Evolutionary conservation across 2,888 invertebrate genomes (phyloP).

Genomic region (Ormyrus nitidulus): DNA sequence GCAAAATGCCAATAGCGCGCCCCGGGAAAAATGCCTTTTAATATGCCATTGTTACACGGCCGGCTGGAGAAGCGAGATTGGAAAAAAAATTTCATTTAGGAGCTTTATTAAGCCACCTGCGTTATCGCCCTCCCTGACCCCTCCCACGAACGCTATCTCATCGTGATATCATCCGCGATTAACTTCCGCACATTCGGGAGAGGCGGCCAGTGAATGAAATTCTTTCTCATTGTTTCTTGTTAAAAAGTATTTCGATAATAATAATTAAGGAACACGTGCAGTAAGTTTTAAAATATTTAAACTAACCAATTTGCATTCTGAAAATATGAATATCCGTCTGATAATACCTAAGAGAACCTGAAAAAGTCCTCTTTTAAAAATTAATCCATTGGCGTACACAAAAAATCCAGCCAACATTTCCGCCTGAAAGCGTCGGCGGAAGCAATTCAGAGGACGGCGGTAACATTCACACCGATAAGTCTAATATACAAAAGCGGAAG

Average conservation of each 20-base stretch:
- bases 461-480: constrained; percentile 4
- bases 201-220: not conserved
- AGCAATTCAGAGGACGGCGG: not conserved
- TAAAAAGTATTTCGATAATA: too few species aligned
- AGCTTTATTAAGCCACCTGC: constrained; percentile 43
- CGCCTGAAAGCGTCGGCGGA: not conserved
- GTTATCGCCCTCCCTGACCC: not conserved
- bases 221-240: too few species aligned
- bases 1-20: constrained; percentile 1
- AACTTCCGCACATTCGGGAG: constrained; percentile 18
- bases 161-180: constrained; percentile 17
- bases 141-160: not conserved
- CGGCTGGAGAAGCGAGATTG: not conserved
- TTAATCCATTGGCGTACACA: constrained; percentile 1
- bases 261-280: too few species aligned
- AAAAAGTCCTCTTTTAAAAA: not conserved
- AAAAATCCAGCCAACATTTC: too few species aligned
- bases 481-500: not conserved
- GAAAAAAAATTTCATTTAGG: constrained; percentile 43
- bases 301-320: too few species aligned
- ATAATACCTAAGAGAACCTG: too few species aligned
- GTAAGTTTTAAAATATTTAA: too few species aligned
- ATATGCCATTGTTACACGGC: constrained; percentile 44
- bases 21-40: constrained; percentile 40
- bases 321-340: too few species aligned